Base-by-base conservation (phyloP, 2,797 vertebrate species). In the Artibeus jamaicensis region DNA sequence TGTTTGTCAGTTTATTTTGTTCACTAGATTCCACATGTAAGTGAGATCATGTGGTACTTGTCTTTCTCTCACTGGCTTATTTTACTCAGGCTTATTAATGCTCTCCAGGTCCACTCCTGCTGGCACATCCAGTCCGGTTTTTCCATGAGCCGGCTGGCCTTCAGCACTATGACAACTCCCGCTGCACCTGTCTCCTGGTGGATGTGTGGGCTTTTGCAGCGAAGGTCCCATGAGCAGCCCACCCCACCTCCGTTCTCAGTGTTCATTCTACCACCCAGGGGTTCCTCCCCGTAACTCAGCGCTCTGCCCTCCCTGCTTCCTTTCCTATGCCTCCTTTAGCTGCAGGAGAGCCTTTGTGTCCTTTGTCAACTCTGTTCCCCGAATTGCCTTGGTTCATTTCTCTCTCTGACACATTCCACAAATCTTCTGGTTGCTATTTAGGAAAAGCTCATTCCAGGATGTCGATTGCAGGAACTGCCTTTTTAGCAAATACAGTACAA, bases 131-230 rank as follows among this genome's bases (percentile, higher is more conserved):
- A 12, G 39, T 42, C 57, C 37, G 44, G 0, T 15, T 21, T 32
- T 34, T 11, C 24, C 3, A 9, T 3, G 9, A 55, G 18, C 74
- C 19, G 8, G 29, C 26, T 82, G 34, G 57, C 15, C 53, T 48
- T 55, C 21, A 46, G 53, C 14, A 10, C 3, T 3, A 0, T 48
- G 34, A 24, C 18, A 6, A 0, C 15, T 39, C 4, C 55, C 24
- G 9, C 26, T 18, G 46, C 37, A 2, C 24, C 19, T 37, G 29
- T 59, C 37, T 84, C 24, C 14, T 39, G 48, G 6, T 18, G 46
- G 53, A n/a, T 39, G 2, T 65, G 29, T 26, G 4, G 21, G 2
- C 59, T 12, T 68, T 65, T 19, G 37, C 1, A 10, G 37, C 18
- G 39, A 9, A n/a, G 57, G 4, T 29, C n/a, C 37, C 6, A 2